Evolutionary conservation across 2,888 invertebrate genomes (phyloP), one percentile per base, ranked within the genome.

Genomic region (Gortyna flavago): DNA sequence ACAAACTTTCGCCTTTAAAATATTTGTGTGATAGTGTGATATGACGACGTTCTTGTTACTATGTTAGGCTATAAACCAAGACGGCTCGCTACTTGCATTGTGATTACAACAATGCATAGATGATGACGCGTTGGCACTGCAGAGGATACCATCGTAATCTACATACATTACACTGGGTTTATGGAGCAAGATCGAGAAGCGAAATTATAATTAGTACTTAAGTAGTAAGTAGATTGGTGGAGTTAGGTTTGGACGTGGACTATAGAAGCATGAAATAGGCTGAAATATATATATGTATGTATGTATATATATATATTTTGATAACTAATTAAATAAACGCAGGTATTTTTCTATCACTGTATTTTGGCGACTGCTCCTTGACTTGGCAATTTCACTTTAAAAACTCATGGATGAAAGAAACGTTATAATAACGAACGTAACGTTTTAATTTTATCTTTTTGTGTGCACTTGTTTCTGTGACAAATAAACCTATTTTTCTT

Each of bases 21-120:
- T n/a, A n/a, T n/a, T n/a, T n/a, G n/a, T n/a, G n/a, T n/a, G n/a
- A n/a, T n/a, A n/a, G n/a, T n/a, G n/a, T n/a, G n/a, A n/a, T 29
- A 29, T 16, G 16, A 59, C 1, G 18, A 1, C 5, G 4, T 11
- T n/a, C 38, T 41, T 64, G 32, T 48, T 57, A 44, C 44, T n/a
- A 64, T 48, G 16, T 35, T 6, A 64, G 48, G 54, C 18, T 38
- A 13, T 68, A 62, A 68, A 35, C 35, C 41, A 35, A 29, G 41
- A 29, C 0, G 41, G 41, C 48, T 2, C 16, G 54, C 44, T 54
- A 44, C 32, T 65, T 64, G 73, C 67, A 44, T 48, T 69, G 64
- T 87, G 83, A 82, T 85, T 85, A 86, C 38, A 73, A 51, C 32
- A 65, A 65, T 82, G 72, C 83, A 85, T 85, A 79, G 64, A 70